Evolutionary conservation across 2,113 vertebrate species (phyloP).

Genomic region (Zosterops japonicus): DNA sequence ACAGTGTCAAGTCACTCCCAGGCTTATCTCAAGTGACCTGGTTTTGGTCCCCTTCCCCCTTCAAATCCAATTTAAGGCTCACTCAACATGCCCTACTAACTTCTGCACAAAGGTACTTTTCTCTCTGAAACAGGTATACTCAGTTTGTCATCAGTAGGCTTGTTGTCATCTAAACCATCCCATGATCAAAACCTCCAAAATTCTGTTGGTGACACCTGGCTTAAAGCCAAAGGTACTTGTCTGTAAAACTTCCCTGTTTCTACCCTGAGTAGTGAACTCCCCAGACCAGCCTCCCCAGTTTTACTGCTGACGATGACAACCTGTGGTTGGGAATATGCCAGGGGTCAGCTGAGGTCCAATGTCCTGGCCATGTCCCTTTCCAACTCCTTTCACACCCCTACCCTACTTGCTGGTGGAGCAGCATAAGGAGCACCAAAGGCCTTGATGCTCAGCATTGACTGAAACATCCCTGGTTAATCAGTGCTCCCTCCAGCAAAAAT

Average conservation of each 20-base stretch:
- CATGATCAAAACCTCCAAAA: not conserved
- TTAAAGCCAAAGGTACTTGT: not conserved
- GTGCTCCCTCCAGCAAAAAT: not conserved
- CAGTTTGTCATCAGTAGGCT: not conserved
- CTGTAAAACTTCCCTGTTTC: not conserved
- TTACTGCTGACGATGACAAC: not conserved
- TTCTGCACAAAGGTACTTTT: not conserved
- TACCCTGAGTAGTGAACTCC: not conserved
- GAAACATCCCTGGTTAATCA: not conserved
- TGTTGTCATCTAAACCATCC: not conserved
- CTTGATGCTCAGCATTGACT: not conserved
- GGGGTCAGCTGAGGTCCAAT: not conserved
- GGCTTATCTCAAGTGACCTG: not conserved
- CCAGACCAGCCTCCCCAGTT: not conserved
- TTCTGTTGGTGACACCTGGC: not conserved
- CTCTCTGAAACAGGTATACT: not conserved
- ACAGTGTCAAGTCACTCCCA: not conserved
- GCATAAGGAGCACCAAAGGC: not conserved
- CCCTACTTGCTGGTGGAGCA: rapidly evolving
- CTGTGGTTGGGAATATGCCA: not conserved
- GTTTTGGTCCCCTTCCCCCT: not conserved
- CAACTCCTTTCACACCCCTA: not conserved
- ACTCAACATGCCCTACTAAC: not conserved
- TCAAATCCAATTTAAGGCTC: not conserved
- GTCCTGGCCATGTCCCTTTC: not conserved